A percentile compares a stretch with the other conserved stretches of the same genome.
Evolutionary conservation across 2,888 invertebrate genomes (phyloP).

Genomic region (Gandaritis pyraliata): DNA sequence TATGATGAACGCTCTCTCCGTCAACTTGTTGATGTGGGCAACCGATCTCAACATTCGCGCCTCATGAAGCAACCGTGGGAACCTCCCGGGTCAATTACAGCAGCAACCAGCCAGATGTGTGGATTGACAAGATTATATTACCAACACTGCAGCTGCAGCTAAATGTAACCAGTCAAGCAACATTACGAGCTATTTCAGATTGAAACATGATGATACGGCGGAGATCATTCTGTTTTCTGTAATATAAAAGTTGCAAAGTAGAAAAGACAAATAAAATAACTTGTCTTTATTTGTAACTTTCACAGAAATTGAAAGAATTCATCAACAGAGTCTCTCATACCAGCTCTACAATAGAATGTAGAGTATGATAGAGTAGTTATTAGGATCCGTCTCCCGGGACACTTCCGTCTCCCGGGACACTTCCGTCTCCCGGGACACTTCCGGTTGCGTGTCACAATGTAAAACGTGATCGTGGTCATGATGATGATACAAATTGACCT

Average conservation of each 20-base stretch:
- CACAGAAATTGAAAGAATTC: too few relatives aligned
- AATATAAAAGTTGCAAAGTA: too few relatives aligned
- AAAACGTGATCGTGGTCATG: slow-evolving; percentile 19
- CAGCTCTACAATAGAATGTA: slow-evolving; percentile 11
- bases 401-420: slow-evolving; percentile 47
- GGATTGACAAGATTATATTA: neutral
- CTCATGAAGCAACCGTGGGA: slow-evolving; percentile 22
- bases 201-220: too few relatives aligned
- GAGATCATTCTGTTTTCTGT: too few relatives aligned
- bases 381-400: slow-evolving; percentile 39
- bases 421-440: slow-evolving; percentile 48
- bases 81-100: slow-evolving; percentile 1
- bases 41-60: slow-evolving; percentile 5
- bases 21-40: neutral
- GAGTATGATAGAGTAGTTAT: slow-evolving; percentile 27
- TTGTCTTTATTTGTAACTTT: too few relatives aligned
- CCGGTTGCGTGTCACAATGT: slow-evolving; percentile 35
- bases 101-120: neutral
- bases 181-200: too few relatives aligned
- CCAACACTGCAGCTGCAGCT: too few relatives aligned
- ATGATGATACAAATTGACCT: slow-evolving; percentile 17
- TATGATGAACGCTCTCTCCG: neutral
- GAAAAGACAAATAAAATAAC: too few relatives aligned
- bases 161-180: too few relatives aligned
- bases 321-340: too few relatives aligned